Evolutionary conservation across 2,888 invertebrate genomes (phyloP).

Genomic region (Nesidiocoris tenuis): DNA sequence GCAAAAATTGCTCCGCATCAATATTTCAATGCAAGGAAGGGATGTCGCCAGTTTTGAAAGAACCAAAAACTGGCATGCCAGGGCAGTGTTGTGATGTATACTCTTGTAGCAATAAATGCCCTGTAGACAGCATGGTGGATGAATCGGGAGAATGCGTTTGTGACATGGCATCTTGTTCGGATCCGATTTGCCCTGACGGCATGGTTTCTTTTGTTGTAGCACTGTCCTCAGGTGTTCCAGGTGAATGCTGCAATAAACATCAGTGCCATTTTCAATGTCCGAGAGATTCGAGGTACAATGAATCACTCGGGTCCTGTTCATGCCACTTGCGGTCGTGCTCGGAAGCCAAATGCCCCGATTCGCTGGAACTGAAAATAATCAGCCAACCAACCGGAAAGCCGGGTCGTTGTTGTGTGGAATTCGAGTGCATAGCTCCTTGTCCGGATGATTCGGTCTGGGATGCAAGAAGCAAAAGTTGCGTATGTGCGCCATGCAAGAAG

Average conservation of each 20-base stretch:
- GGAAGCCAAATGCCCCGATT: neutral
- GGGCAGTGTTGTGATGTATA: neutral
- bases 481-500: neutral
- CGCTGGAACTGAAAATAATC: neutral
- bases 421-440: constrained; percentile 1
- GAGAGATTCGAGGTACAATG: neutral
- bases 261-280: neutral
- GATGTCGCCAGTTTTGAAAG: neutral
- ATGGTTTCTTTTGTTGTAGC: neutral
- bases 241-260: constrained; percentile 3
- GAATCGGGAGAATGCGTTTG: neutral
- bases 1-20: neutral
- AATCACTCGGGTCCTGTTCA: neutral
- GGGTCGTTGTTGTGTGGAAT: neutral
- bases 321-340: neutral
- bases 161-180: neutral
- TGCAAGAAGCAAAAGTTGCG: neutral
- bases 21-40: neutral
- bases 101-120: neutral
- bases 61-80: neutral
- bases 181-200: neutral
- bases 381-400: neutral
- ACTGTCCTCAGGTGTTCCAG: too few relatives aligned
- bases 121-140: neutral
- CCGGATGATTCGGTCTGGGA: neutral